Evolutionary conservation across 2,888 invertebrate species (phyloP).

Genomic region (Zonitis immaculata): DNA sequence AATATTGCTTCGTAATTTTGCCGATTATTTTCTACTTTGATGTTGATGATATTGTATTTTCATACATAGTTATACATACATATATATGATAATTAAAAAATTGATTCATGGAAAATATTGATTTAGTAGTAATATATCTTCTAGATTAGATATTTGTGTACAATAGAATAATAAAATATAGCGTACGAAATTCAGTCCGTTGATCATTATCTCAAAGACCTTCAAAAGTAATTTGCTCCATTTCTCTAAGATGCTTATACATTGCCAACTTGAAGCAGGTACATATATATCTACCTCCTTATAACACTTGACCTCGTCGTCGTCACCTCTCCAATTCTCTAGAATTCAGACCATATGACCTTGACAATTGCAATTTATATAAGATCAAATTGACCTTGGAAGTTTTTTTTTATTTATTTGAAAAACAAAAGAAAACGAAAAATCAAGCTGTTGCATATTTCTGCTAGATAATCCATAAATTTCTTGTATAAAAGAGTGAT

Average conservation of each 20-base stretch:
- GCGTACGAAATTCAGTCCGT: background rate
- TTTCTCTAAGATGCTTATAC: background rate
- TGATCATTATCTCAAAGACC: background rate
- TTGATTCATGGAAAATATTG: background rate
- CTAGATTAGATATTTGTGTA: background rate
- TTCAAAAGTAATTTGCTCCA: background rate
- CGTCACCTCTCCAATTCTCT: background rate
- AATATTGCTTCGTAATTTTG: slow-evolving; percentile 42
- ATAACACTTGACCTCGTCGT: background rate
- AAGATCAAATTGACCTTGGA: background rate
- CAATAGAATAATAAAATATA: background rate
- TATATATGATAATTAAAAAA: slow-evolving; percentile 4
- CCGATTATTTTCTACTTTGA: slow-evolving; percentile 37
- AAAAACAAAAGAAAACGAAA: too few species aligned
- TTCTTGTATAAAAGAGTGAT: too few species aligned
- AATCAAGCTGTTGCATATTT: too few species aligned
- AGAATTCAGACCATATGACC: background rate
- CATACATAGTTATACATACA: too few species aligned
- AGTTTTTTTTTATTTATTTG: too few species aligned
- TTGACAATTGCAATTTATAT: background rate
- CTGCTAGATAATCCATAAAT: too few species aligned
- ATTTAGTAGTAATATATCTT: background rate
- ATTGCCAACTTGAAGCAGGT: background rate
- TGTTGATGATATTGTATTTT: background rate
- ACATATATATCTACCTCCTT: background rate